A percentile compares a stretch with the other conserved stretches of the same genome.
These are phyloP conservation scores for Syngnathus scovelli DNA, from an alignment of 2,113 vertebrate genomes.

Conservation along the genomic window DNA sequence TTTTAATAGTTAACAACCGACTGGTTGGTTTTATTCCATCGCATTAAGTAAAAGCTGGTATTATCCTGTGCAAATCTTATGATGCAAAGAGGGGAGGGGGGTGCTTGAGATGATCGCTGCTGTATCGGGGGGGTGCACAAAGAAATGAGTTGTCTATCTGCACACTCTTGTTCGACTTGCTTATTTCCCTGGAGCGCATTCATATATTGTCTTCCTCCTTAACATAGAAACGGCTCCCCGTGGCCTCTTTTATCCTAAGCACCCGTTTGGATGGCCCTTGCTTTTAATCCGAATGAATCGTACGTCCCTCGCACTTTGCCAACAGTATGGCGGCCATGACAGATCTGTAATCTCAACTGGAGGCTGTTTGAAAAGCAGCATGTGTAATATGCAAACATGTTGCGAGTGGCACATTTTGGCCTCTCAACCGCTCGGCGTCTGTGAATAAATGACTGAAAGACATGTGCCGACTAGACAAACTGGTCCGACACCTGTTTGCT, in stretches of 20 bases:
- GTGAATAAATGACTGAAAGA: constrained; percentile 38
- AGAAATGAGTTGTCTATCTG: constrained; percentile 2
- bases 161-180: neutral
- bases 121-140: neutral
- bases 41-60: neutral
- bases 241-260: constrained; percentile 7
- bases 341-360: constrained; percentile 13
- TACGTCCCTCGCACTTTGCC: neutral
- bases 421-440: constrained; percentile 38
- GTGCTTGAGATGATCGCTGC: neutral
- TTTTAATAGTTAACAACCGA: neutral
- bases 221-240: neutral
- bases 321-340: neutral
- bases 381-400: constrained; percentile 40
- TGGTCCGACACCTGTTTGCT: constrained; percentile 30
- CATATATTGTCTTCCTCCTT: neutral
- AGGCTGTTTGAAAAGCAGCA: constrained; percentile 35
- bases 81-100: neutral
- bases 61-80: neutral
- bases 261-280: neutral
- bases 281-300: constrained; percentile 10
- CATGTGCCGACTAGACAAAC: constrained; percentile 41
- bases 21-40: neutral
- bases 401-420: constrained; percentile 27
- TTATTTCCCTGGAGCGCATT: constrained; percentile 1